These are phyloP conservation scores for Hepsetus odoe DNA, from an alignment of 2,113 vertebrate species.

Conservation along the genomic window DNA sequence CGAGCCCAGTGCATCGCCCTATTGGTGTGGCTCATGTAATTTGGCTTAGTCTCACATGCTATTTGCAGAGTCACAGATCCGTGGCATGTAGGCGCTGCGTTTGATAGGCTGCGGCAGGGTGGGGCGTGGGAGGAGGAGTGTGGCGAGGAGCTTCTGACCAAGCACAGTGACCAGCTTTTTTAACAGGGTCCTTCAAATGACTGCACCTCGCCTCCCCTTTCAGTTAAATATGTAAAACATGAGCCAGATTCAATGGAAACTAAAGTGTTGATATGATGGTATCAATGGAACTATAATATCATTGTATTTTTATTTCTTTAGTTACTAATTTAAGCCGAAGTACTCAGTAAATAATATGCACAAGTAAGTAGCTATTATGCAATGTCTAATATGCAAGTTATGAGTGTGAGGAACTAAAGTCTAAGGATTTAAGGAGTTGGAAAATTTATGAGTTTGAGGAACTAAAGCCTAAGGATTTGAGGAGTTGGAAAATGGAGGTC, in stretches of 20 bases:
- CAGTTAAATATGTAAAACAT: not conserved
- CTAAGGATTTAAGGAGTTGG: too few species aligned
- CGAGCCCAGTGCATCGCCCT: slow-evolving; percentile 62
- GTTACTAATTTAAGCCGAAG: too few species aligned
- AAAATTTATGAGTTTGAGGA: too few species aligned
- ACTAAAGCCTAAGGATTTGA: too few species aligned
- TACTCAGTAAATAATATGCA: too few species aligned
- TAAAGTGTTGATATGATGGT: not conserved
- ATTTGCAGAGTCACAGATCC: slow-evolving; percentile 70
- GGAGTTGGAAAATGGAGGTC: not conserved
- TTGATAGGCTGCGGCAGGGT: slow-evolving; percentile 60
- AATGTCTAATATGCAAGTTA: too few species aligned
- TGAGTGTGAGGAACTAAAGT: too few species aligned
- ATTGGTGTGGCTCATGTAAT: slow-evolving; percentile 72
- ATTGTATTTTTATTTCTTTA: too few species aligned
- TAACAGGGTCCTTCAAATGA: not conserved
- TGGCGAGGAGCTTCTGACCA: slow-evolving; percentile 56
- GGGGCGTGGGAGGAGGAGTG: slow-evolving; percentile 66
- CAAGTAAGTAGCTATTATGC: too few species aligned
- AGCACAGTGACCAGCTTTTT: not conserved
- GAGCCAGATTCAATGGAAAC: not conserved
- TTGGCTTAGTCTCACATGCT: slow-evolving; percentile 67
- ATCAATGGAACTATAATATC: too few species aligned
- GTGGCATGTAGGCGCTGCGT: slow-evolving; percentile 46
- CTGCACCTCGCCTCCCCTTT: not conserved